Conservation (phyloP, 92 coral and sea anemone genomes). For the Micromussa lordhowensis region DNA sequence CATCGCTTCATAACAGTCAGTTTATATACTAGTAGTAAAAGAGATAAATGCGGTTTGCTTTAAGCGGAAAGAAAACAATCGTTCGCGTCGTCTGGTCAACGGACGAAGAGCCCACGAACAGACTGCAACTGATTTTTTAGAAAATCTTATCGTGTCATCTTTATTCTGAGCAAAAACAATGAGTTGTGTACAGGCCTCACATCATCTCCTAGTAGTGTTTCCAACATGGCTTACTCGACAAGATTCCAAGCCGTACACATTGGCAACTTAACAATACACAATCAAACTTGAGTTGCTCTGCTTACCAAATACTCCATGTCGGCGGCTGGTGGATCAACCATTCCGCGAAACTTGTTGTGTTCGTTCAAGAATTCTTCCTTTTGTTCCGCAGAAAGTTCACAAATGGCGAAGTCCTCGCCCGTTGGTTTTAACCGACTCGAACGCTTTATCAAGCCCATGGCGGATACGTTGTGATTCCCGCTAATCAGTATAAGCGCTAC, state of each 20-base stretch:
- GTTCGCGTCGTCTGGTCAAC: not conserved
- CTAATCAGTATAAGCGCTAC: not conserved
- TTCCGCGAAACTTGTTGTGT: constrained; percentile 61
- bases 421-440: not conserved
- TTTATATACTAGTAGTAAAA: not conserved
- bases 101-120: too few species aligned
- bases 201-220: not conserved
- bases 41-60: too few species aligned
- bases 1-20: too few species aligned
- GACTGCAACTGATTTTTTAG: not conserved
- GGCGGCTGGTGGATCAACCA: constrained; percentile 71
- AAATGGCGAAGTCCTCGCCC: constrained; percentile 9
- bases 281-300: not conserved
- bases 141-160: not conserved
- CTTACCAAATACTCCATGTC: constrained; percentile 77
- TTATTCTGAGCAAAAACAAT: not conserved
- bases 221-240: not conserved
- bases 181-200: not conserved
- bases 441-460: not conserved
- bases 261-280: not conserved
- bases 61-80: not conserved
- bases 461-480: not conserved
- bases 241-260: not conserved
- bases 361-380: constrained; percentile 69
- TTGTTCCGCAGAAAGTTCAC: constrained; percentile 30